phyloP scores from a whole-genome alignment of 2,888 invertebrate genomes.

The Drosophila leonis region DNA sequence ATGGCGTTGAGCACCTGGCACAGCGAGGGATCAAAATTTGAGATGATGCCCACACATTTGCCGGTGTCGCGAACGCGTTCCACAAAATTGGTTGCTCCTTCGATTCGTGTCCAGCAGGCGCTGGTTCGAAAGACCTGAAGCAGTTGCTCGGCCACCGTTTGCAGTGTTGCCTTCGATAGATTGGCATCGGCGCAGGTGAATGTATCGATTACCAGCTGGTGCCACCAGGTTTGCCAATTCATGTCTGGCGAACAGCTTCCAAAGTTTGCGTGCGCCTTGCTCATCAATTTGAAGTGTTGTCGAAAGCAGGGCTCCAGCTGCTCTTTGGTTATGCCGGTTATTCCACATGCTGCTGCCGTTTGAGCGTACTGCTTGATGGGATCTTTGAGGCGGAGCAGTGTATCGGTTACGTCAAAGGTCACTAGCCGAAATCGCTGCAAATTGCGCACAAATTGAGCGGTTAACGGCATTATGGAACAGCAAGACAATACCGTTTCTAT shows the following conservation, averaged over 20 bases:
- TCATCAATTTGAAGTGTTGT: slow-evolving; percentile 88
- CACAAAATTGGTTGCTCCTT: slow-evolving; percentile 88
- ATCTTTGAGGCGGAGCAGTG: slow-evolving; percentile 90
- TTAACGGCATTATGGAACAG: slow-evolving; percentile 61
- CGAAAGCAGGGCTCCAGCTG: slow-evolving; percentile 87
- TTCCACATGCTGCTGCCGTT: slow-evolving; percentile 89
- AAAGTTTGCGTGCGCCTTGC: slow-evolving; percentile 91
- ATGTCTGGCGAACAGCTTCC: slow-evolving; percentile 88
- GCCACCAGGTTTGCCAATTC: slow-evolving; percentile 94
- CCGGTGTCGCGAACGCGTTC: slow-evolving; percentile 85
- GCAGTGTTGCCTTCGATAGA: slow-evolving; percentile 64
- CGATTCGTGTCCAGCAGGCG: slow-evolving; percentile 90
- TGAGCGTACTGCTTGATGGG: slow-evolving; percentile 90
- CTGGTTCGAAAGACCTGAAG: slow-evolving; percentile 89
- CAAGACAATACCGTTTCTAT: background rate
- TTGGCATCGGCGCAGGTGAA: slow-evolving; percentile 68
- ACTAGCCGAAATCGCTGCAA: slow-evolving; percentile 86
- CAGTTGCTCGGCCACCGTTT: slow-evolving; percentile 87
- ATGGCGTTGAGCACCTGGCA: slow-evolving; percentile 88
- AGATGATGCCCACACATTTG: slow-evolving; percentile 90
- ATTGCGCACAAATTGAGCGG: slow-evolving; percentile 75
- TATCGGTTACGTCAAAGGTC: slow-evolving; percentile 96
- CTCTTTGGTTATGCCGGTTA: slow-evolving; percentile 65
- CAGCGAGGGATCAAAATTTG: slow-evolving; percentile 95
- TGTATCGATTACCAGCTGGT: slow-evolving; percentile 82